These are phyloP conservation scores for Aspiorhynchus laticeps DNA, from an alignment of 2,113 vertebrate genomes.

Conservation along the genomic window DNA sequence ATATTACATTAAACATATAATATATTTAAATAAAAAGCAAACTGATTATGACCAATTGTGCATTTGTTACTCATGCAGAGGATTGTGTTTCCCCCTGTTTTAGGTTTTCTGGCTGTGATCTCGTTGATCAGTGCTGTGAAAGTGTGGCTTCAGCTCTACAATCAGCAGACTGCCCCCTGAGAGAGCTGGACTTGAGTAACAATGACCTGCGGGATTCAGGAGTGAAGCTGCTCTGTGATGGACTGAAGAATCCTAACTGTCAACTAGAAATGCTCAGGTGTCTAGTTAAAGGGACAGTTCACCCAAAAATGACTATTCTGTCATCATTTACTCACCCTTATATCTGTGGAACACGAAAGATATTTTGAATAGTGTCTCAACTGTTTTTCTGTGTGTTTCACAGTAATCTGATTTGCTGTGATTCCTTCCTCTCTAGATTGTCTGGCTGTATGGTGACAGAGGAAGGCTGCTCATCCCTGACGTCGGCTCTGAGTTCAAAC, in stretches of 20 bases:
- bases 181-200: background rate
- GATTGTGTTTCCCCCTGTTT: background rate
- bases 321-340: background rate
- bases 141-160: background rate
- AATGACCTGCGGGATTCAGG: background rate
- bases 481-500: background rate
- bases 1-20: background rate
- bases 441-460: slow-evolving; percentile 8
- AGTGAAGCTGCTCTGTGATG: background rate
- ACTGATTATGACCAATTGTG: background rate
- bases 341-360: background rate
- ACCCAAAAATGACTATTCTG: background rate
- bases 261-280: background rate
- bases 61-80: background rate
- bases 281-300: background rate
- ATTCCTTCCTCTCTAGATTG: background rate
- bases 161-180: background rate
- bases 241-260: background rate
- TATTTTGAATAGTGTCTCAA: background rate
- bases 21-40: background rate
- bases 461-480: background rate
- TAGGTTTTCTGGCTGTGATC: background rate
- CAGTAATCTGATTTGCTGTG: background rate
- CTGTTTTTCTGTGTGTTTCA: background rate
- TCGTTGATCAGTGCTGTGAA: background rate